Conservation (phyloP, 2,113 vertebrate species). For the Chamaea fasciata region DNA sequence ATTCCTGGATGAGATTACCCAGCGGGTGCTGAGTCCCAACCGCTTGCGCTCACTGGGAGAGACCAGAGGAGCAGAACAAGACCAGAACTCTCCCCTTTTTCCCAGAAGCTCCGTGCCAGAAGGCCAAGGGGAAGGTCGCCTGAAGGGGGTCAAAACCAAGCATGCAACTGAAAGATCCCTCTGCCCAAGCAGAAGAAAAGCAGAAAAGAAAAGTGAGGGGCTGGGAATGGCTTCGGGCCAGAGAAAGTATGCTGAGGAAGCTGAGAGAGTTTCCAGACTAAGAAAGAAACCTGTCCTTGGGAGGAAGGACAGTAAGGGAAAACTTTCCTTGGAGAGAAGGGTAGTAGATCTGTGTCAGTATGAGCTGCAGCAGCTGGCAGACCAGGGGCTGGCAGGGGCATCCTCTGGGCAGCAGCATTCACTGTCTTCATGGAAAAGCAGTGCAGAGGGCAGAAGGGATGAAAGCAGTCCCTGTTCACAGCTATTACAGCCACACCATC, state of each 20-base stretch:
- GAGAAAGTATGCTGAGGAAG: conserved; percentile 37
- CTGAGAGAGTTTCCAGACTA: conserved; percentile 29
- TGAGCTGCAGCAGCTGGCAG: conserved; percentile 30
- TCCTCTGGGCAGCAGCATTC: conserved; percentile 48
- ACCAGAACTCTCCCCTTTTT: neutral
- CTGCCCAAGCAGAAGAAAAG: conserved; percentile 63
- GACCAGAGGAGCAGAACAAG: conserved; percentile 12
- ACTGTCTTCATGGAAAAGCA: conserved; percentile 48
- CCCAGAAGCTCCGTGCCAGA: neutral
- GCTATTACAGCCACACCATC: conserved; percentile 14
- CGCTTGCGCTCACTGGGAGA: conserved; percentile 59
- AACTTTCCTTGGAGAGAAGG: conserved; percentile 38
- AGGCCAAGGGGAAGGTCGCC: neutral
- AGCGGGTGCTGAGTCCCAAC: conserved; percentile 75
- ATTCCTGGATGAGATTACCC: conserved; percentile 85
- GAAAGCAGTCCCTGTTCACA: conserved; percentile 8
- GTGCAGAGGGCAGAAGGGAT: conserved; percentile 43
- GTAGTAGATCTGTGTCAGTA: conserved; percentile 54
- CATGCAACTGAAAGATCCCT: neutral
- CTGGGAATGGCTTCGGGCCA: neutral
- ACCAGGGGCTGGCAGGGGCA: conserved; percentile 24
- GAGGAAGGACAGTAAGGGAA: conserved; percentile 47
- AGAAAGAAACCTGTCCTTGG: conserved; percentile 18
- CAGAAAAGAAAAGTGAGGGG: conserved; percentile 42
- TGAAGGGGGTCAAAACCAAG: neutral